Evolutionary conservation across 2,888 invertebrate species (phyloP).

Genomic region (Agriopis leucophaearia): DNA sequence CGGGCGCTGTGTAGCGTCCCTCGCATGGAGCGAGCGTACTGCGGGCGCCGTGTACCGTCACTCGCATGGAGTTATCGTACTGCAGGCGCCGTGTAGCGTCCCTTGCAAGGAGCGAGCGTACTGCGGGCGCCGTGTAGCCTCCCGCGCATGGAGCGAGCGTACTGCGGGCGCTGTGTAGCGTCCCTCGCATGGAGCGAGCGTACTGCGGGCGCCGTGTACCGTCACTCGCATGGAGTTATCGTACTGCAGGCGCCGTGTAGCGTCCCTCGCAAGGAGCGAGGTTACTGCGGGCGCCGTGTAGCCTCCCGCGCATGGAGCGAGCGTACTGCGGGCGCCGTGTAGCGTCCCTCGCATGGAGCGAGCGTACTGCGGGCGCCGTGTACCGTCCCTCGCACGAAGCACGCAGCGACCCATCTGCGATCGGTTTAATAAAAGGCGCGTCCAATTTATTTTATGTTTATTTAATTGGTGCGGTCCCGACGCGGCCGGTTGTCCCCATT

Average conservation of each 20-base stretch:
- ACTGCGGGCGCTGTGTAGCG: too few species aligned
- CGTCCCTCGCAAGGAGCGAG: conserved; percentile 1
- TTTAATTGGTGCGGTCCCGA: conserved; percentile 34
- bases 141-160: too few species aligned
- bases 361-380: not conserved
- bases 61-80: not conserved
- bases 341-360: not conserved
- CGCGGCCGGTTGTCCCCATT: conserved; percentile 25
- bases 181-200: not conserved
- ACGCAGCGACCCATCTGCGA: conserved; percentile 29
- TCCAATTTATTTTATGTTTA: conserved; percentile 37
- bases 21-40: too few species aligned
- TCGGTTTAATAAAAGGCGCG: conserved; percentile 29
- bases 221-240: not conserved
- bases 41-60: too few species aligned
- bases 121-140: too few species aligned
- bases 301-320: too few species aligned
- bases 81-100: not conserved
- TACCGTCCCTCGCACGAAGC: not conserved
- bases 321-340: too few species aligned
- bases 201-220: not conserved
- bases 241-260: not conserved
- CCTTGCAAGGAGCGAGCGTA: conserved; percentile 12
- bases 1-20: too few species aligned
- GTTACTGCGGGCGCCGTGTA: too few species aligned